phyloP scores from a whole-genome alignment of 2,888 invertebrate genomes.

The Hydropsyche betteni region DNA sequence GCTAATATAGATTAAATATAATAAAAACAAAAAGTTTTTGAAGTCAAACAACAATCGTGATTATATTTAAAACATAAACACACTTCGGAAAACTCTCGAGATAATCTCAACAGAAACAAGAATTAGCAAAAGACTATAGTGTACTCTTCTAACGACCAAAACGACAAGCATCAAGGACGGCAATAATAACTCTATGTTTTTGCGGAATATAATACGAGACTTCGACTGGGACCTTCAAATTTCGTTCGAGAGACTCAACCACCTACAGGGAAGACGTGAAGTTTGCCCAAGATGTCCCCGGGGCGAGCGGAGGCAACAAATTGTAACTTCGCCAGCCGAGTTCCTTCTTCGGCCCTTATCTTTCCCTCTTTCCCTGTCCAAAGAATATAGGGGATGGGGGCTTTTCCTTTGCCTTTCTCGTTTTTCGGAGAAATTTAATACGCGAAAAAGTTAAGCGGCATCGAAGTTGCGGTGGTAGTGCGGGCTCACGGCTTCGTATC shows the following conservation, averaged over 20 bases:
- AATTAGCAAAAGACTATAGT: neutral
- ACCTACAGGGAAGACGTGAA: neutral
- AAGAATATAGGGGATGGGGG: neutral
- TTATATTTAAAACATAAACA: neutral
- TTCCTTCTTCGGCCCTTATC: conserved; percentile 24
- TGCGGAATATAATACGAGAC: neutral
- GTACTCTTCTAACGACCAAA: neutral
- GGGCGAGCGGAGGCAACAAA: conserved; percentile 23
- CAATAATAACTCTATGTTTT: conserved; percentile 19
- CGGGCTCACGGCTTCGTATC: neutral
- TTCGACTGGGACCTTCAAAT: conserved; percentile 23
- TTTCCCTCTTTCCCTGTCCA: neutral
- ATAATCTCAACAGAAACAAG: conserved; percentile 2
- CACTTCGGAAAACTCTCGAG: neutral
- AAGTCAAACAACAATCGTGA: too few species aligned
- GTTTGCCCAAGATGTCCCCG: conserved; percentile 27
- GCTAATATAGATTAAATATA: too few species aligned
- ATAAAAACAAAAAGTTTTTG: too few species aligned
- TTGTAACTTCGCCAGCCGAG: conserved; percentile 13
- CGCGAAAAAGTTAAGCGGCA: conserved; percentile 18
- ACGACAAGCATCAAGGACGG: neutral
- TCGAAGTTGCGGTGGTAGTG: neutral
- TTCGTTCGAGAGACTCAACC: conserved; percentile 6
- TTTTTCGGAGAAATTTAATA: conserved; percentile 15
- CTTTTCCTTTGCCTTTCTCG: neutral